phyloP scores from a whole-genome alignment of 2,797 vertebrate species.

The Pristis pectinata region DNA sequence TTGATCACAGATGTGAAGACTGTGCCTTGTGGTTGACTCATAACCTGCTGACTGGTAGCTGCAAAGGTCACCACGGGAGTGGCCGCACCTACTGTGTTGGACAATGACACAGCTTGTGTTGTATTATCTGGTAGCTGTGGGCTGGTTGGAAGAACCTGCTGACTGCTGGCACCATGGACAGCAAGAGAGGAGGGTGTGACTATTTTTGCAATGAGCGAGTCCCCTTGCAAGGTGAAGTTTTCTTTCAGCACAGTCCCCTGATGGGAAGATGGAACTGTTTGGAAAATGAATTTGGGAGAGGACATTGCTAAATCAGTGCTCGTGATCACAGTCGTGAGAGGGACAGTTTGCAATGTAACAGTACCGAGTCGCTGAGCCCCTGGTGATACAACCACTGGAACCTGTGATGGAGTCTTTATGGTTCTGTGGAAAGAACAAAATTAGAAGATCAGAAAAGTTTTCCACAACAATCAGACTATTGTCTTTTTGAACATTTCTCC shows the following conservation, averaged over 20 bases:
- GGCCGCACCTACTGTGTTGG: conserved; percentile 54
- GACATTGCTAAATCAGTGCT: conserved; percentile 59
- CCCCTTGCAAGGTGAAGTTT: conserved; percentile 45
- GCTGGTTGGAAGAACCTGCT: conserved; percentile 60
- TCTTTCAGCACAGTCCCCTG: conserved; percentile 70
- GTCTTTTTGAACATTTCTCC: neutral
- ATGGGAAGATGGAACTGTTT: conserved; percentile 70
- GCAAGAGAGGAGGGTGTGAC: neutral
- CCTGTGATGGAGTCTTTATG: conserved; percentile 60
- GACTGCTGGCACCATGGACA: conserved; percentile 58
- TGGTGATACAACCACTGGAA: conserved; percentile 62
- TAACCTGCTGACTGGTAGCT: conserved; percentile 58
- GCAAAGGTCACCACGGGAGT: conserved; percentile 63
- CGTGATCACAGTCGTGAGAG: conserved; percentile 68
- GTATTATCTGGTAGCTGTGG: conserved; percentile 63
- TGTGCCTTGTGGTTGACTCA: conserved; percentile 59
- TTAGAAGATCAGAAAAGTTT: neutral
- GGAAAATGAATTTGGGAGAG: conserved; percentile 67
- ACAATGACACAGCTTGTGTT: conserved; percentile 54
- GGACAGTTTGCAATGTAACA: conserved; percentile 73
- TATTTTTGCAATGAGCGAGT: conserved; percentile 46
- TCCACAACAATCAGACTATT: neutral
- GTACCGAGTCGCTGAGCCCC: conserved; percentile 65
- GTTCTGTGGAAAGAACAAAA: conserved; percentile 49
- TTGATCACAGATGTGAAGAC: conserved; percentile 74